A percentile compares a stretch with the other conserved stretches of the same genome.
Evolutionary conservation across 2,888 invertebrate genomes (phyloP).

Genomic region (Ochropleura plecta): DNA sequence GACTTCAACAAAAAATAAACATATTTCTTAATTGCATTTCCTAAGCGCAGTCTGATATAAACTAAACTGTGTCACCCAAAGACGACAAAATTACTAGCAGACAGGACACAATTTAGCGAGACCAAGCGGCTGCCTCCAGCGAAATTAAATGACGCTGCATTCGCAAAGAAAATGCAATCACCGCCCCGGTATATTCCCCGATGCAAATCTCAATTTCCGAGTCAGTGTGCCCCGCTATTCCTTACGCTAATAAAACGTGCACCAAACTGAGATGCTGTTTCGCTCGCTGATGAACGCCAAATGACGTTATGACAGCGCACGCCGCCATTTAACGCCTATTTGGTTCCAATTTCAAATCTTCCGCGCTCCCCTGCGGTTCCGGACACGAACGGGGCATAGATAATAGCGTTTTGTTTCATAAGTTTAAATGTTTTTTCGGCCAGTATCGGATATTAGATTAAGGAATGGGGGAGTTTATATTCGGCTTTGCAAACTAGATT

Average conservation of each 20-base stretch:
- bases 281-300: constrained; percentile 90
- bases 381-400: constrained; percentile 86
- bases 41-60: constrained; percentile 46
- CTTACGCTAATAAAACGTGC: constrained; percentile 91
- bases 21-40: constrained; percentile 45
- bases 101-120: constrained; percentile 80
- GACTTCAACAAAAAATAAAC: neutral
- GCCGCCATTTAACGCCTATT: constrained; percentile 93
- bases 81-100: constrained; percentile 71
- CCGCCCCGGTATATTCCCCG: constrained; percentile 83
- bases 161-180: constrained; percentile 90
- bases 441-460: constrained; percentile 60
- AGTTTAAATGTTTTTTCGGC: constrained; percentile 62
- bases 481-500: constrained; percentile 53
- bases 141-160: constrained; percentile 88
- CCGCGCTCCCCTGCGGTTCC: constrained; percentile 88
- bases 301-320: constrained; percentile 90
- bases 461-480: constrained; percentile 43
- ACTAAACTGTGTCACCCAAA: constrained; percentile 63
- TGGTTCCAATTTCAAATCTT: constrained; percentile 91
- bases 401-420: constrained; percentile 87
- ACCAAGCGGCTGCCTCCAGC: constrained; percentile 81
- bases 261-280: constrained; percentile 89
- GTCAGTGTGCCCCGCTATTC: constrained; percentile 89
- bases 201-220: constrained; percentile 90